Percentiles rank a stretch among this genome's conserved stretches.
phyloP scores from a whole-genome alignment of 2,888 invertebrate species.

The Drosophila acutilabella region DNA sequence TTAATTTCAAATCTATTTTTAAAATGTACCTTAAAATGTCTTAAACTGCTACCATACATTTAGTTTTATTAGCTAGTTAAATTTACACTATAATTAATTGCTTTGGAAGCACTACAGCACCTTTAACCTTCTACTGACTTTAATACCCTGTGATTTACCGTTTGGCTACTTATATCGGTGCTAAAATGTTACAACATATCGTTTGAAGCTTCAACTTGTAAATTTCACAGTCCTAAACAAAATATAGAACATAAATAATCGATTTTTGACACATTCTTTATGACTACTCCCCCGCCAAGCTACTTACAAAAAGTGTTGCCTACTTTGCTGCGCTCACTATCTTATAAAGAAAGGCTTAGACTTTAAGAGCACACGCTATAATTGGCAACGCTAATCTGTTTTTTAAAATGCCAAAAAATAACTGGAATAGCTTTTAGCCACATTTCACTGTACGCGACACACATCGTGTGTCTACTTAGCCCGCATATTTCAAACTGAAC shows the following conservation, averaged over 20 bases:
- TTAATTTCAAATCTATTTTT: constrained; percentile 3
- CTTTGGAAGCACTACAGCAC: no score
- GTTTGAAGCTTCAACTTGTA: no score
- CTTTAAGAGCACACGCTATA: not conserved
- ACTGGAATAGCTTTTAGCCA: not conserved
- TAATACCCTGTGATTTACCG: no score
- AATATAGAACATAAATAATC: no score
- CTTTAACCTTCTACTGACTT: no score
- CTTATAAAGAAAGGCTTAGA: not conserved
- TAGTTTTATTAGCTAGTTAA: no score
- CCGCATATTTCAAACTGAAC: constrained; percentile 30
- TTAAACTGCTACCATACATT: not conserved
- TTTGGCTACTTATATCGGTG: no score
- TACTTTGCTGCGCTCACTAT: not conserved
- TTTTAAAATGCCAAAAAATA: not conserved
- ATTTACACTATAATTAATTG: no score
- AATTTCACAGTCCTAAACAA: no score
- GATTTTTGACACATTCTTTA: no score
- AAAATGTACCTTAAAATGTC: not conserved
- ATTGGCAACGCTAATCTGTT: not conserved
- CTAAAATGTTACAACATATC: no score
- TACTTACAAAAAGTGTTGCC: not conserved
- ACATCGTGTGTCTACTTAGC: constrained; percentile 4
- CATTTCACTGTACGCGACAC: constrained; percentile 3
- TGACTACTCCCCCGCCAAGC: no score